phyloP scores from a whole-genome alignment of 2,113 vertebrate species.

The Scopus umbretta region DNA sequence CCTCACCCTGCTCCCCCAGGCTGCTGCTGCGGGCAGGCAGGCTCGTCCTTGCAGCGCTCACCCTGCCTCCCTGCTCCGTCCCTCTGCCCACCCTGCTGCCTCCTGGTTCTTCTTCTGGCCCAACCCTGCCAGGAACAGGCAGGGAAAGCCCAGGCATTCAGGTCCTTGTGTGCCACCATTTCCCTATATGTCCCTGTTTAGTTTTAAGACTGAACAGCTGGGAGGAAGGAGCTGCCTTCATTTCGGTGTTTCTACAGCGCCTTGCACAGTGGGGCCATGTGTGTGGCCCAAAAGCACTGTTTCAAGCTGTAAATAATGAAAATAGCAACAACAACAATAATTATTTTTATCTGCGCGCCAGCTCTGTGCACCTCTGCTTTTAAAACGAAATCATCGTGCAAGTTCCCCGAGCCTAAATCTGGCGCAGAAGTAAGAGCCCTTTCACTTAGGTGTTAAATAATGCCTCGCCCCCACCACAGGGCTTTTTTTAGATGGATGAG shows the following conservation, averaged over 20 bases:
- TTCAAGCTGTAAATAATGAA: neutral
- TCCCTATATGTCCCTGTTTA: neutral
- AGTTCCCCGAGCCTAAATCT: neutral
- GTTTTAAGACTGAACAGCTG: neutral
- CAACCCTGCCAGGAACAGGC: neutral
- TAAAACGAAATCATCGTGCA: neutral
- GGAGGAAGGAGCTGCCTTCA: neutral
- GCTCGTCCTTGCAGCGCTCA: neutral
- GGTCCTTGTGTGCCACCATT: neutral
- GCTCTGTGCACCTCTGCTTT: neutral
- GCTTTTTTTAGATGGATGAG: conserved; percentile 5
- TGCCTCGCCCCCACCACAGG: neutral
- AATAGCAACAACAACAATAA: too few species aligned
- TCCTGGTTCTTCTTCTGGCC: neutral
- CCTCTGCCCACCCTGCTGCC: neutral
- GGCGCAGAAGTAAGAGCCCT: neutral
- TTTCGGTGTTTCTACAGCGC: neutral
- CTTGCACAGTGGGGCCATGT: neutral
- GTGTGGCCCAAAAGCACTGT: neutral
- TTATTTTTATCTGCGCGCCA: rapidly evolving
- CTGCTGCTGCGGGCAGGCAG: neutral
- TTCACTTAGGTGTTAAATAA: neutral
- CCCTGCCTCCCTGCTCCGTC: neutral
- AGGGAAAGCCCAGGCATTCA: neutral
- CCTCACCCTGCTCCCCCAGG: rapidly evolving